A percentile compares a stretch with the other conserved stretches of the same genome.
These are phyloP conservation scores for Trochalopteron elliotii DNA, from an alignment of 2,113 vertebrate species.

Conservation along the genomic window DNA sequence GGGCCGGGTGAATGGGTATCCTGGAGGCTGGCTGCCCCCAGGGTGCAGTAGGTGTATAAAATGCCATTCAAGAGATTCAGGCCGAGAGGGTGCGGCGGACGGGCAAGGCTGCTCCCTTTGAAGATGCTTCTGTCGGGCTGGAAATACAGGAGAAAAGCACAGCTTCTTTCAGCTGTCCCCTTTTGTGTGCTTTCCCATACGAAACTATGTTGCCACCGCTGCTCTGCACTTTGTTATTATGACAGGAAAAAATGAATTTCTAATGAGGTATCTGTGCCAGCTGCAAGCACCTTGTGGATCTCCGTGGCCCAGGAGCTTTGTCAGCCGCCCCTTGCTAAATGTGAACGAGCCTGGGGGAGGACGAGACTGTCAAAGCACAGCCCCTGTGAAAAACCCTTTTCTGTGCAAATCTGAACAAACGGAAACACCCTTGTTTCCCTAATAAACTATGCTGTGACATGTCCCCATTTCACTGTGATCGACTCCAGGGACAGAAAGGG, in stretches of 20 bases:
- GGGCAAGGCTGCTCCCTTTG: conserved; percentile 73
- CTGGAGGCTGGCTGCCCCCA: not conserved
- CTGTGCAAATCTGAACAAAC: conserved; percentile 44
- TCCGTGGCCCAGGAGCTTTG: conserved; percentile 61
- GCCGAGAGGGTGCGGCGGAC: not conserved
- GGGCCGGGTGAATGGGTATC: conserved; percentile 30
- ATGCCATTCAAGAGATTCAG: conserved; percentile 45
- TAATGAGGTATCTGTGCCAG: conserved; percentile 81
- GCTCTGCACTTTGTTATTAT: conserved; percentile 80
- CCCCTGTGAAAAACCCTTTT: conserved; percentile 36
- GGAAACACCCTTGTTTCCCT: conserved; percentile 9
- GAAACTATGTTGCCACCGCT: conserved; percentile 70
- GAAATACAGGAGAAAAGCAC: conserved; percentile 78
- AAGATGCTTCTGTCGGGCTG: conserved; percentile 66
- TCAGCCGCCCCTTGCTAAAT: conserved; percentile 51
- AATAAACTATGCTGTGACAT: conserved; percentile 44
- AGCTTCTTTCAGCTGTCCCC: conserved; percentile 81
- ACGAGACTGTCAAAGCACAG: not conserved
- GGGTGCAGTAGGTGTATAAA: conserved; percentile 9
- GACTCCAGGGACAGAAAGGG: not conserved
- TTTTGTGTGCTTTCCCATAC: conserved; percentile 82
- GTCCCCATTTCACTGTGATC: conserved; percentile 45
- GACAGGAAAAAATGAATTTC: conserved; percentile 85
- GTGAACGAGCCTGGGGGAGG: conserved; percentile 21
- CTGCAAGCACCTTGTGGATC: conserved; percentile 75